These are phyloP conservation scores for Globia sparganii DNA, from an alignment of 2,888 invertebrate genomes.

Conservation along the genomic window DNA sequence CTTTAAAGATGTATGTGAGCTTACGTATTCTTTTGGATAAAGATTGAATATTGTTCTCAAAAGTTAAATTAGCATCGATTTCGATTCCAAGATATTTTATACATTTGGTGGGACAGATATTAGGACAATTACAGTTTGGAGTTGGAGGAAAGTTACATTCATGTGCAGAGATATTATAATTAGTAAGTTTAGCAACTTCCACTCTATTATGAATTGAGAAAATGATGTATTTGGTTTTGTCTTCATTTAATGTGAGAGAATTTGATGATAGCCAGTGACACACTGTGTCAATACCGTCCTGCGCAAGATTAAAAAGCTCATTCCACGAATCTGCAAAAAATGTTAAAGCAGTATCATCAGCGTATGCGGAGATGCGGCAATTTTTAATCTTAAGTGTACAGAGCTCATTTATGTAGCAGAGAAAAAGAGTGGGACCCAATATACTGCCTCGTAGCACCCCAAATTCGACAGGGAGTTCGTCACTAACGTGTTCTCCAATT, in stretches of 20 bases:
- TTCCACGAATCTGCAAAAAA: conserved; percentile 8
- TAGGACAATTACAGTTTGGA: too few relatives aligned
- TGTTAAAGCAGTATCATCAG: conserved; percentile 5
- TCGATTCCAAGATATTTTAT: too few relatives aligned
- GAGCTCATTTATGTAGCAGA: too few relatives aligned
- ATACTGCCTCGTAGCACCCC: conserved; percentile 8
- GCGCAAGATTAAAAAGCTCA: conserved; percentile 2
- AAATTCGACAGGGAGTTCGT: neutral
- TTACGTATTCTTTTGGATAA: neutral
- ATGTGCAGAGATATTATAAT: too few relatives aligned
- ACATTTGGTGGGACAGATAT: too few relatives aligned
- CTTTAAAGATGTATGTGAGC: neutral
- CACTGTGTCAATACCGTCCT: too few relatives aligned
- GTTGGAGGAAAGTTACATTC: too few relatives aligned
- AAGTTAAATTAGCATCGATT: too few relatives aligned
- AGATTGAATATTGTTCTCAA: neutral
- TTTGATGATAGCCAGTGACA: too few relatives aligned
- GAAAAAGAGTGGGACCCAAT: conserved; percentile 14
- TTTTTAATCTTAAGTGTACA: conserved; percentile 4
- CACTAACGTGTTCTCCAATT: conserved; percentile 6
- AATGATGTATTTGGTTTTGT: neutral
- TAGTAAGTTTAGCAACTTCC: too few relatives aligned
- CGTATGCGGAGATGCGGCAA: conserved; percentile 8
- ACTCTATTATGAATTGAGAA: too few relatives aligned
- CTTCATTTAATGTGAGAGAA: neutral